Evolutionary conservation across 2,888 invertebrate genomes (phyloP), one percentile per base, ranked within the genome.

Genomic region (Cerceris rybyensis): DNA sequence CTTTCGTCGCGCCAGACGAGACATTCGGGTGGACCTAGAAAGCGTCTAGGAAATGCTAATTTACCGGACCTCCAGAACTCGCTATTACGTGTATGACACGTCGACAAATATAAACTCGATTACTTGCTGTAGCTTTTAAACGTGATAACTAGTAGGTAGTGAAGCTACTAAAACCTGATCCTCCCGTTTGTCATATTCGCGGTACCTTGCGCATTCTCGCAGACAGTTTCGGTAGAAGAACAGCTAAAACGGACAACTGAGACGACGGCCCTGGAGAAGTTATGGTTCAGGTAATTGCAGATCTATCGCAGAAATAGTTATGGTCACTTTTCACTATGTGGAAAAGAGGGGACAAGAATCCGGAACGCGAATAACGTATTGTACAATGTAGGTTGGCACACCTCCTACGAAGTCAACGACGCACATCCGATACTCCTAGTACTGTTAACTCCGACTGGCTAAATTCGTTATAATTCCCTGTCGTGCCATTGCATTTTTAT

Each of bases 1-100:
- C 86, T 85, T 78, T 83, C 86, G 81, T 83, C 83, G 83, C 78
- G 83, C 84, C 86, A 81, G 83, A 74, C 83, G 83, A 85, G 83
- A 84, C 80, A 84, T 84, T 84, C 78, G 85, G 80, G 70, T 76
- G 76, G 83, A 76, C 75, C 80, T 80, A 85, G 84, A 84, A 84
- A 85, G 82, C 85, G 85, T 81, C 83, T 78, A 83, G 69, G 75
- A 83, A 85, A 84, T 83, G 81, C 70, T 85, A 83, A 84, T 85
- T 69, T 49, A 14, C 54, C 14, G n/a, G 73, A 64, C 59, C 69
- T 75, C 60, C 70, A 54, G 57, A 61, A 52, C 16, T 64, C 55
- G 28, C 50, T 43, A 63, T 76, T 70, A 71, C 60, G 58, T 55
- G 52, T 54, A 6, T 16, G n/a, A 41, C 6, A 2, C 17, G 52